These are phyloP conservation scores for Plestiodon gilberti DNA, from an alignment of 2,113 vertebrate species.

Conservation along the genomic window DNA sequence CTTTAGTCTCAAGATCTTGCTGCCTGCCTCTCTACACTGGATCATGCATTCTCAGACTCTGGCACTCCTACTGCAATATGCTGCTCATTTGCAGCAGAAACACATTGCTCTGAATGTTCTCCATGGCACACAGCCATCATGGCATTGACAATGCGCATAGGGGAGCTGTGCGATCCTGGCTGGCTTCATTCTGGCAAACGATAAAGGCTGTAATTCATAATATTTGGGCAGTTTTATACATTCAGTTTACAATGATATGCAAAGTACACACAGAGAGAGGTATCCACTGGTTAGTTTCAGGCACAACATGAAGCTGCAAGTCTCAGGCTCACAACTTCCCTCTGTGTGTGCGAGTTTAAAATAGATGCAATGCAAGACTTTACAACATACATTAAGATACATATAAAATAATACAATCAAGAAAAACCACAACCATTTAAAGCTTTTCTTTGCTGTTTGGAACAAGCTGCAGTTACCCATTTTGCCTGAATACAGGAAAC, in stretches of 20 bases:
- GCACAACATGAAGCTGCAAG: no score
- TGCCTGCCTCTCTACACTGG: background rate
- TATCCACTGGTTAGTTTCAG: background rate
- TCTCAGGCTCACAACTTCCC: no score
- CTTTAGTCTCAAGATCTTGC: background rate
- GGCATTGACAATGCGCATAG: background rate
- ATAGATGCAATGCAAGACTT: no score
- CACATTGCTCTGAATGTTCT: background rate
- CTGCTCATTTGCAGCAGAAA: background rate
- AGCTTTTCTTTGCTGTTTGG: no score
- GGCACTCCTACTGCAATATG: background rate
- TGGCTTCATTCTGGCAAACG: background rate
- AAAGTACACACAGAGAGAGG: background rate
- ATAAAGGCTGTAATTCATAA: background rate
- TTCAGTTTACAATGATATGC: background rate
- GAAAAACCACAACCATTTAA: no score
- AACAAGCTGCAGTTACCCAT: no score
- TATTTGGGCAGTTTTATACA: background rate
- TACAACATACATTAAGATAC: no score
- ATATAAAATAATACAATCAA: no score
- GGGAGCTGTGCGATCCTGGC: background rate
- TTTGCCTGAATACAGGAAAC: no score
- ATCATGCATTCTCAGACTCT: background rate
- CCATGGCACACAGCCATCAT: background rate
- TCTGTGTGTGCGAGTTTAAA: no score